Conservation (phyloP, 2,113 vertebrate genomes). For the Phasianus colchicus region DNA sequence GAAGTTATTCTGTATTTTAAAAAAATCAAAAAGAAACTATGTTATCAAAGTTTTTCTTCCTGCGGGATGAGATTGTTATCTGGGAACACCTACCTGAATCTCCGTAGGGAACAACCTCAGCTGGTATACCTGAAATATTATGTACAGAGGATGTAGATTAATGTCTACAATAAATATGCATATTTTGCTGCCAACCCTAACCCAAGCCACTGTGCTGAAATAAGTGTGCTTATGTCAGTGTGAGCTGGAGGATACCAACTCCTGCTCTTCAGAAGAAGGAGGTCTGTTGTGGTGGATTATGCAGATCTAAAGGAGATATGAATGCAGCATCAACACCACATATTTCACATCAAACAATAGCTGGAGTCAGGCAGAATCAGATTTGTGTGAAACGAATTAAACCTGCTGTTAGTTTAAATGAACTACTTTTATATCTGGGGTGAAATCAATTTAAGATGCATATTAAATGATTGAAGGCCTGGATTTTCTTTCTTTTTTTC, state of each 20-base stretch:
- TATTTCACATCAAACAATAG: neutral
- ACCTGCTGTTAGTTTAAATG: neutral
- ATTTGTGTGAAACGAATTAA: neutral
- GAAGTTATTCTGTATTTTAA: neutral
- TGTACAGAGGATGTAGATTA: neutral
- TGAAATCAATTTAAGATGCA: neutral
- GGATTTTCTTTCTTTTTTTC: neutral
- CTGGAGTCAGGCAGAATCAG: neutral
- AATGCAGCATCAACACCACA: neutral
- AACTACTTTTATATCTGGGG: neutral
- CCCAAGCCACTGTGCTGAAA: neutral
- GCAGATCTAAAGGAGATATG: neutral
- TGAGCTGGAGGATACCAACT: neutral
- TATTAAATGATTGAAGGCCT: neutral
- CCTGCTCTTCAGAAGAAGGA: neutral
- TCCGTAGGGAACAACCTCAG: constrained; percentile 33
- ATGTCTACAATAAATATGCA: neutral
- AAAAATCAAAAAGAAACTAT: neutral
- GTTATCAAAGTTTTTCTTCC: neutral
- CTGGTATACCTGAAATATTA: constrained; percentile 30
- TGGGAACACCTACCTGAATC: neutral
- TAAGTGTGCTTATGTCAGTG: neutral
- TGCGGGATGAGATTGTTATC: neutral
- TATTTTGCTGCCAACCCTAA: neutral
- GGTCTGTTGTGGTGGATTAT: neutral